Base-by-base conservation (phyloP, 2,888 invertebrate species). In the Onchidella celtica region DNA sequence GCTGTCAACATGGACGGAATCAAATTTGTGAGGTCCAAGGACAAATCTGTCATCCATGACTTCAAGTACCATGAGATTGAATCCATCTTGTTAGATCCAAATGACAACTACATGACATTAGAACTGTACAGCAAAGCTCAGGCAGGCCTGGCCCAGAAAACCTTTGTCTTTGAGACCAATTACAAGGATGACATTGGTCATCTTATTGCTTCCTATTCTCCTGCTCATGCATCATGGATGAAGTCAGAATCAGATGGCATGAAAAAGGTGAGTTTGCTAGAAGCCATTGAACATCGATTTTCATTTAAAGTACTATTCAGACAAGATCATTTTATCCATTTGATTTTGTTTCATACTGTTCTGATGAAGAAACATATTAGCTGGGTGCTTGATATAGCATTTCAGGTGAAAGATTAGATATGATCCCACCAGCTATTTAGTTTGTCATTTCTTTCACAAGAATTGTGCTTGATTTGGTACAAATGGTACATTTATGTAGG, bases 101-200 rank as follows among this genome's bases (percentile, higher is more conserved):
- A 97, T 88, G 98, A 98, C 93, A 96, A 96, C 90, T 97, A 98
- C 86, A 96, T 98, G 65, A 98, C 98, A 0, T 96, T 98, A 87
- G 97, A 97, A 81, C 94, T 98, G 73, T 97, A 97, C 90, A 98
- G 97, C 77, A 86, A 83, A 21, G 85, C 86, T 14, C 88, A 89
- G 34, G 83, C 83, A 0, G 85, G 86, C 29, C 86, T 89, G 80
- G 85, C 88, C 21, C 90, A 90, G 83, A 85, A 89, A 61, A 89
- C 90, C 93, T 98, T 97, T 93, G 98, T 98, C 27, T 97, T 98
- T 90, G 98, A 98, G 93, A 97, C 97, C 0, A 93, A 95, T 0
- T 97, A 97, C 90, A 97, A 98, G 93, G 96, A 96, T 89, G 98
- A 98, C 94, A 97, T 98, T 70, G 98, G 97, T 0, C 97, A 97